phyloP scores from a whole-genome alignment of 2,113 vertebrate species.

The Chitala chitala region DNA sequence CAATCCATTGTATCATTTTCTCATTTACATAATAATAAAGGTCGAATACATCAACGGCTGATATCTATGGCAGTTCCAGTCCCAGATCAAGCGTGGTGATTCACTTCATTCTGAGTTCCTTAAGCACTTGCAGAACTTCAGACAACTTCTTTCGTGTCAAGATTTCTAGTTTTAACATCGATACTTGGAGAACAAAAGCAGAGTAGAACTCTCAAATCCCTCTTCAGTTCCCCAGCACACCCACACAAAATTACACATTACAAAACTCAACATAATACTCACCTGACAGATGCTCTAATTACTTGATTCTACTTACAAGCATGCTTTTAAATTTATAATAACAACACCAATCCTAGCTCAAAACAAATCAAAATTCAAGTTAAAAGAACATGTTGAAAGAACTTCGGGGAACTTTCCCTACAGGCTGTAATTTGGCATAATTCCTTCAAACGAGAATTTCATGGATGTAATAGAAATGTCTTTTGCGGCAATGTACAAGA shows the following conservation, averaged over 20 bases:
- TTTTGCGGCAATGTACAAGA: no score
- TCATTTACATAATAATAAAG: not conserved
- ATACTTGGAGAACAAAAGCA: not conserved
- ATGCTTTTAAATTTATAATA: not conserved
- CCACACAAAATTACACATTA: not conserved
- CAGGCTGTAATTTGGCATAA: not conserved
- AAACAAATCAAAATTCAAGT: not conserved
- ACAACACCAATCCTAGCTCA: not conserved
- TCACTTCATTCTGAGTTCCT: not conserved
- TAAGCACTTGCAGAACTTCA: conserved; percentile 1
- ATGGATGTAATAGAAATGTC: no score
- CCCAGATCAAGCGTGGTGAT: not conserved
- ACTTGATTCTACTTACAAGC: not conserved
- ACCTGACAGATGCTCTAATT: not conserved
- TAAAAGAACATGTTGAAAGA: not conserved
- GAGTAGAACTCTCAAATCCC: not conserved
- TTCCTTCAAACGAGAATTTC: no score
- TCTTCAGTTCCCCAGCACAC: not conserved
- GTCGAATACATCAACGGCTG: not conserved
- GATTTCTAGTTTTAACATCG: not conserved
- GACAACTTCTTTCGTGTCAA: not conserved
- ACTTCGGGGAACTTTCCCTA: not conserved
- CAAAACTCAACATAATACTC: not conserved
- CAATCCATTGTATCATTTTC: no score
- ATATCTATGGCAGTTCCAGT: not conserved